phyloP scores from a whole-genome alignment of 2,888 invertebrate species.

The Molorchus minor region DNA sequence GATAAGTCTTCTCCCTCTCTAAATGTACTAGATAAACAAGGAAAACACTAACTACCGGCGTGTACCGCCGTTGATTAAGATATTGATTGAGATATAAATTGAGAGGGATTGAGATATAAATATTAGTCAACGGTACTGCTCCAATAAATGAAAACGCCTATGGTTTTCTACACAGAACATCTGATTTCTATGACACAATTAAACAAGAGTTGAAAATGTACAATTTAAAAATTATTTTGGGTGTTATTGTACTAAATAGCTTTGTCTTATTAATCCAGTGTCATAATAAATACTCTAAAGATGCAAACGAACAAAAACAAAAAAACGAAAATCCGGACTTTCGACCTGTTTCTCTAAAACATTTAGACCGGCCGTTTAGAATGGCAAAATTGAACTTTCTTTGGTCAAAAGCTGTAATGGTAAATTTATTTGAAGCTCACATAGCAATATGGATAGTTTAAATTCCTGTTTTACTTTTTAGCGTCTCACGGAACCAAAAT shows the following conservation, averaged over 20 bases:
- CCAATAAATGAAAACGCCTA: too few relatives aligned
- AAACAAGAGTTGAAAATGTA: too few relatives aligned
- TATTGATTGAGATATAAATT: too few relatives aligned
- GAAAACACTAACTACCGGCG: too few relatives aligned
- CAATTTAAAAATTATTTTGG: not conserved
- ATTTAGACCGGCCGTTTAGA: slow-evolving; percentile 83
- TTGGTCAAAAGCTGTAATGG: slow-evolving; percentile 90
- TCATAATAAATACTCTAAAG: slow-evolving; percentile 73
- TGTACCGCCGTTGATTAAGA: too few relatives aligned
- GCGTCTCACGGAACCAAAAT: slow-evolving; percentile 83
- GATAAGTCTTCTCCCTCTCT: too few relatives aligned
- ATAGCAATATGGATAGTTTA: too few relatives aligned
- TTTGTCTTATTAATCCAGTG: slow-evolving; percentile 5
- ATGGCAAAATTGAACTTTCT: slow-evolving; percentile 90
- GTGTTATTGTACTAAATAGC: not conserved
- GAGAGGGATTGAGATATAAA: too few relatives aligned
- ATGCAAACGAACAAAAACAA: slow-evolving; percentile 64
- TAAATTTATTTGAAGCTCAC: slow-evolving; percentile 61
- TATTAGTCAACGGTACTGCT: too few relatives aligned
- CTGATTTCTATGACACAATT: too few relatives aligned
- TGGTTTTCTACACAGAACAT: too few relatives aligned
- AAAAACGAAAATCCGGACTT: slow-evolving; percentile 55
- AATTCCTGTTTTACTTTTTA: slow-evolving; percentile 56
- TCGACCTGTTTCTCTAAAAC: slow-evolving; percentile 67
- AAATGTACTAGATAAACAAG: too few relatives aligned